Evolutionary conservation across 2,797 vertebrate genomes (phyloP).

Genomic region (Schizopygopsis pylzovi): DNA sequence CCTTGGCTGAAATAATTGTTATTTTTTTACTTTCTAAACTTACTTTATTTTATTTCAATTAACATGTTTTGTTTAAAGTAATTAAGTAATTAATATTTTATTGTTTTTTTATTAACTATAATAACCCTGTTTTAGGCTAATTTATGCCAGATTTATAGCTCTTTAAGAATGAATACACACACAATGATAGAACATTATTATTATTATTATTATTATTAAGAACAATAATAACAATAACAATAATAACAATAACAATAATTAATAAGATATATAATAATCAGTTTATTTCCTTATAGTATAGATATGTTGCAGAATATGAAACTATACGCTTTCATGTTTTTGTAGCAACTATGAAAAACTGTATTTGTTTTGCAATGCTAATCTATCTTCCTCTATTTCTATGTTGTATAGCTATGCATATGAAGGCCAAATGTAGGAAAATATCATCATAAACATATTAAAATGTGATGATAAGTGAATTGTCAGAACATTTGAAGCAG

Average conservation of each 20-base stretch:
- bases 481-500: slow-evolving; percentile 4
- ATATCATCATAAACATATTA: neutral
- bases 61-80: neutral
- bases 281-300: neutral
- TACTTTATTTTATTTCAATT: neutral
- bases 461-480: neutral
- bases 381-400: slow-evolving; percentile 70
- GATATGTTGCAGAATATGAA: neutral
- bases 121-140: neutral
- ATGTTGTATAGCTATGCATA: neutral
- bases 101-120: too few relatives aligned
- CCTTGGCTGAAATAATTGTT: too few relatives aligned
- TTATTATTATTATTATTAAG: neutral
- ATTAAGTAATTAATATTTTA: too few relatives aligned
- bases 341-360: neutral
- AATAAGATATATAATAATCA: neutral
- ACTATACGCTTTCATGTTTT: neutral
- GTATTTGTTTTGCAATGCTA: slow-evolving; percentile 58
- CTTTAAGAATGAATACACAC: neutral
- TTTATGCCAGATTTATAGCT: neutral
- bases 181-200: neutral
- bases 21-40: neutral
- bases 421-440: neutral
- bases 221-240: neutral
- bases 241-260: neutral